These are phyloP conservation scores for Zaprionus tsacasi DNA, from an alignment of 1,140 invertebrate species.

Conservation along the genomic window DNA sequence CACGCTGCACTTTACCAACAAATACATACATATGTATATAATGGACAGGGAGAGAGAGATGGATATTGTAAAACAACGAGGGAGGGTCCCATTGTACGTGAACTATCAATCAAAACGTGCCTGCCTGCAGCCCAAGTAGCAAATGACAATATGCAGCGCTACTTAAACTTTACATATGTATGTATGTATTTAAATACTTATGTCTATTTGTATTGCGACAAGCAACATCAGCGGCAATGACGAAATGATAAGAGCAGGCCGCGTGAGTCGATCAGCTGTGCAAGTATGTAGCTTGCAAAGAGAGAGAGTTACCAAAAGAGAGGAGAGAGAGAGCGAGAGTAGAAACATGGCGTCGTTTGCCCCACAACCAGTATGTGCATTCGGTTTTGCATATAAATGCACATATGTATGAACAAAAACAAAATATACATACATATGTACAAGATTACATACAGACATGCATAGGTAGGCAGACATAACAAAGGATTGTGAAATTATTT, in stretches of 20 bases:
- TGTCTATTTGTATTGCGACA: background rate
- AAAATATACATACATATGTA: background rate
- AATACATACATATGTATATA: background rate
- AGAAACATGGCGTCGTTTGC: conserved; percentile 38
- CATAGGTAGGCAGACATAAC: conserved; percentile 15
- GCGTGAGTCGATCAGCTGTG: conserved; percentile 45
- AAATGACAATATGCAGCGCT: conserved; percentile 9
- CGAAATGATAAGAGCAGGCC: conserved; percentile 41
- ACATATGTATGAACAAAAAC: background rate
- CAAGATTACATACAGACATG: background rate
- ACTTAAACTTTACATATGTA: background rate
- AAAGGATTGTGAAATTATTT: conserved; percentile 47
- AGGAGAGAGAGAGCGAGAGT: conserved; percentile 31
- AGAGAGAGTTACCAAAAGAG: background rate
- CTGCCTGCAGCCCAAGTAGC: background rate
- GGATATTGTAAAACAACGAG: background rate
- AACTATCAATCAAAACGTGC: conserved; percentile 19
- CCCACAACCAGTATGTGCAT: conserved; percentile 22
- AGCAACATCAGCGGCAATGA: conserved; percentile 15
- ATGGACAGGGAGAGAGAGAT: conserved; percentile 5
- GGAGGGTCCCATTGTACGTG: background rate
- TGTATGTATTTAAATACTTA: conserved; percentile 9
- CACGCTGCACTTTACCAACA: conserved; percentile 56
- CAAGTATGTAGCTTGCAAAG: background rate
- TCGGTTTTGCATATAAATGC: background rate